phyloP scores from a whole-genome alignment of 2,888 invertebrate species.

The Monoplex corrugatus region DNA sequence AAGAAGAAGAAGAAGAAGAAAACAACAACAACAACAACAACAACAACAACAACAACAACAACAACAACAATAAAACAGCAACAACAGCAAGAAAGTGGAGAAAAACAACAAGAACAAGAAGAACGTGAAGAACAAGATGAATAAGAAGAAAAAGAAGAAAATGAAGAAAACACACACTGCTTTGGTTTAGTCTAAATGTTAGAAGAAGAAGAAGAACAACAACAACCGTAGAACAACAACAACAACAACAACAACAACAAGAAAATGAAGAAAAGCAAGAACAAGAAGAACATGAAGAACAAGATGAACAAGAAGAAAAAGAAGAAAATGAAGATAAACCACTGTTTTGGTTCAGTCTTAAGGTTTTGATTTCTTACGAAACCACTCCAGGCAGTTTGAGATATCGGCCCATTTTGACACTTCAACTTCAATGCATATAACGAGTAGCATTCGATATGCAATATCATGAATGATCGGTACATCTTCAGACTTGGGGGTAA shows the following conservation, averaged over 20 bases:
- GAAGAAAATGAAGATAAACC: background rate
- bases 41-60: background rate
- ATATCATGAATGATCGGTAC: too few relatives aligned
- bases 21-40: background rate
- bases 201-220: background rate
- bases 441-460: too few relatives aligned
- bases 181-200: too few relatives aligned
- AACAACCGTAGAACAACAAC: background rate
- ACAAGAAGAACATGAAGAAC: background rate
- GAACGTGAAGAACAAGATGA: background rate
- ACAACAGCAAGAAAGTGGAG: too few relatives aligned
- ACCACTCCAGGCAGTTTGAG: too few relatives aligned
- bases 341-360: too few relatives aligned
- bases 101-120: background rate
- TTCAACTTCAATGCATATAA: too few relatives aligned
- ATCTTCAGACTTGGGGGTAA: too few relatives aligned
- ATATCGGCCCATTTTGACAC: too few relatives aligned
- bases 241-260: background rate
- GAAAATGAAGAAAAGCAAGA: too few relatives aligned
- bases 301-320: background rate
- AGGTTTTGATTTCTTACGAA: too few relatives aligned
- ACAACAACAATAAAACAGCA: background rate
- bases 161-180: background rate
- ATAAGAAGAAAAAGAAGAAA: background rate
- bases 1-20: too few relatives aligned